These are phyloP conservation scores for Nannoperca australis DNA, from an alignment of 2,797 vertebrate genomes.

Conservation along the genomic window DNA sequence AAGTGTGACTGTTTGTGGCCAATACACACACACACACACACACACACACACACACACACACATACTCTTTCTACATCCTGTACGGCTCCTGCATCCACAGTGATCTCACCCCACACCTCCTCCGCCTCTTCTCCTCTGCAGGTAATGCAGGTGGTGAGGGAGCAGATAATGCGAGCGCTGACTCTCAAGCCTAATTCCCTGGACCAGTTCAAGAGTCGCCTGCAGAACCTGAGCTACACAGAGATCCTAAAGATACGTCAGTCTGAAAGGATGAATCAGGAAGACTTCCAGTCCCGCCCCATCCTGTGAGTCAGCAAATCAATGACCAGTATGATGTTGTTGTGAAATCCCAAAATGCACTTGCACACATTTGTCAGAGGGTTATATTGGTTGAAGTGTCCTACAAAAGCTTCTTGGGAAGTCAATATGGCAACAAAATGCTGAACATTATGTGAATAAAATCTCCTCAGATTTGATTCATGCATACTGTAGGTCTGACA, in stretches of 20 bases:
- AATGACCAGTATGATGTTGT: neutral
- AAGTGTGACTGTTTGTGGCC: neutral
- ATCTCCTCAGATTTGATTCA: neutral
- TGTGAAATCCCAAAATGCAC: no score
- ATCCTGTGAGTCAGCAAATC: slow-evolving; percentile 90
- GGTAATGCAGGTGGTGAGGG: slow-evolving; percentile 99
- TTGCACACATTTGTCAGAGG: neutral
- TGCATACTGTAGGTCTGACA: neutral
- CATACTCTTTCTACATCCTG: neutral
- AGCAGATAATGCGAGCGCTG: slow-evolving; percentile 99
- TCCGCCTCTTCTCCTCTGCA: slow-evolving; percentile 68
- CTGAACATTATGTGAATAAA: slow-evolving; percentile 4
- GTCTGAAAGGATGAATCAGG: slow-evolving; percentile 99
- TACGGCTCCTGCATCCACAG: neutral
- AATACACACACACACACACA: no score
- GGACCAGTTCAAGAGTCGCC: slow-evolving; percentile 99
- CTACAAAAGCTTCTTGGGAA: neutral
- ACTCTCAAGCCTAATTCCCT: slow-evolving; percentile 98
- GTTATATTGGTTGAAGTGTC: neutral
- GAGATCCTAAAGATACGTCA: slow-evolving; percentile 99
- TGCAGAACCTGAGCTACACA: slow-evolving; percentile 99
- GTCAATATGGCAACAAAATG: neutral
- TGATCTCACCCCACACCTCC: slow-evolving; percentile 11
- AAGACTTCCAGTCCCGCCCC: slow-evolving; percentile 98
- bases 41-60: no score